phyloP scores from a whole-genome alignment of 2,888 invertebrate species.

The Flabesymbios commensalis region DNA sequence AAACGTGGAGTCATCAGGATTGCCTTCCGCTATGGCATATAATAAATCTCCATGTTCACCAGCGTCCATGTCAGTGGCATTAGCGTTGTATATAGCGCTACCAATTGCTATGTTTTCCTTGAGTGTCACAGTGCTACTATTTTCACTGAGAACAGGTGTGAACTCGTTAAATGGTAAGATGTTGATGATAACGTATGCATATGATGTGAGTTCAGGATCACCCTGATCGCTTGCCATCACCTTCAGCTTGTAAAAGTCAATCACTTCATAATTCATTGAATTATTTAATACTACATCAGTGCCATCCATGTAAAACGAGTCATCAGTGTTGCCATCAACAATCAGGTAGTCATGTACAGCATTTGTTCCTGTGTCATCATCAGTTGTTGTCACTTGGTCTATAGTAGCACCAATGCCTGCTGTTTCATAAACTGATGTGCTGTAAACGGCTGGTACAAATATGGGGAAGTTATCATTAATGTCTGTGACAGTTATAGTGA shows the following conservation, averaged over 20 bases:
- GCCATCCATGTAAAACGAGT: neutral
- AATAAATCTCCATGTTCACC: slow-evolving; percentile 37
- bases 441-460: slow-evolving; percentile 38
- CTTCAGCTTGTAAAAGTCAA: neutral
- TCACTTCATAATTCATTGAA: slow-evolving; percentile 4
- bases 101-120: slow-evolving; percentile 37
- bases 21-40: slow-evolving; percentile 41
- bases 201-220: slow-evolving; percentile 28
- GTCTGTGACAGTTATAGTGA: slow-evolving; percentile 42
- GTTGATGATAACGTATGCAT: slow-evolving; percentile 12
- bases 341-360: slow-evolving; percentile 7
- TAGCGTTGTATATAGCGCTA: slow-evolving; percentile 37
- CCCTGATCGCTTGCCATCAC: slow-evolving; percentile 34
- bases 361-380: slow-evolving; percentile 42
- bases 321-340: neutral
- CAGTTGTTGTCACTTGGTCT: slow-evolving; percentile 39
- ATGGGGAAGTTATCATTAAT: slow-evolving; percentile 45
- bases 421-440: slow-evolving; percentile 42
- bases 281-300: neutral
- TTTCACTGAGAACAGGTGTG: slow-evolving; percentile 34
- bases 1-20: slow-evolving; percentile 36
- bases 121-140: slow-evolving; percentile 32
- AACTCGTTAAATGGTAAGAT: slow-evolving; percentile 36
- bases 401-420: slow-evolving; percentile 35
- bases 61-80: slow-evolving; percentile 44